These are phyloP conservation scores for Hetaerina titia DNA, from an alignment of 2,888 invertebrate genomes.

Conservation along the genomic window DNA sequence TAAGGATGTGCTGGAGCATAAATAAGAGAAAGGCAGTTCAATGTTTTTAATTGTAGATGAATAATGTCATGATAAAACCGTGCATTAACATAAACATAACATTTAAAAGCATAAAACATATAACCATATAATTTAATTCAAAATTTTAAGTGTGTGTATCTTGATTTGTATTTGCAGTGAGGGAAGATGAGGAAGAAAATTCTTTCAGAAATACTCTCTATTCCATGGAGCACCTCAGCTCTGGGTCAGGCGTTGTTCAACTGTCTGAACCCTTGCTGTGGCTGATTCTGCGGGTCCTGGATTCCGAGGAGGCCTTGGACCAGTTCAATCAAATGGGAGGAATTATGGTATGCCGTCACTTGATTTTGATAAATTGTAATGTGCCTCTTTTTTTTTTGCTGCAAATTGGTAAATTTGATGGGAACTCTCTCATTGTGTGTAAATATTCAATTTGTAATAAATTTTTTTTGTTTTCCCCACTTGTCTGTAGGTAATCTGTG, in stretches of 20 bases:
- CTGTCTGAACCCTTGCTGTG: conserved; percentile 93
- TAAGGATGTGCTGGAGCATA: too few species aligned
- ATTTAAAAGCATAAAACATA: too few species aligned
- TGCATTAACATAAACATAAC: too few species aligned
- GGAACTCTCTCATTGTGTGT: not conserved
- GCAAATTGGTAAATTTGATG: too few species aligned
- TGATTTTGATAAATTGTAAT: not conserved
- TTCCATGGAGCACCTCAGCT: conserved; percentile 2
- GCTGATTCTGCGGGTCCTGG: conserved; percentile 89
- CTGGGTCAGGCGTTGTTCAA: conserved; percentile 78
- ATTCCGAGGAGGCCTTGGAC: conserved; percentile 86
- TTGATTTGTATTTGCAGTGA: not conserved
- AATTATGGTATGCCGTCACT: conserved; percentile 71
- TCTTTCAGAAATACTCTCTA: not conserved
- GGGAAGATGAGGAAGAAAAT: not conserved
- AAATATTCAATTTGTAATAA: not conserved
- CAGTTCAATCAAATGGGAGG: conserved; percentile 86
- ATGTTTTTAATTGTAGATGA: too few species aligned
- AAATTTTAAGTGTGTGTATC: too few species aligned
- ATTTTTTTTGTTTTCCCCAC: conserved; percentile 70
- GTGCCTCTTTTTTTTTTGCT: not conserved
- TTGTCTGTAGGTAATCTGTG: conserved; percentile 83
- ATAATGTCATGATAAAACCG: too few species aligned
- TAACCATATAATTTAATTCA: too few species aligned
- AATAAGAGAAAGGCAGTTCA: too few species aligned